phyloP scores from a whole-genome alignment of 1,140 invertebrate genomes.

The Leptonema lineaticorne region DNA sequence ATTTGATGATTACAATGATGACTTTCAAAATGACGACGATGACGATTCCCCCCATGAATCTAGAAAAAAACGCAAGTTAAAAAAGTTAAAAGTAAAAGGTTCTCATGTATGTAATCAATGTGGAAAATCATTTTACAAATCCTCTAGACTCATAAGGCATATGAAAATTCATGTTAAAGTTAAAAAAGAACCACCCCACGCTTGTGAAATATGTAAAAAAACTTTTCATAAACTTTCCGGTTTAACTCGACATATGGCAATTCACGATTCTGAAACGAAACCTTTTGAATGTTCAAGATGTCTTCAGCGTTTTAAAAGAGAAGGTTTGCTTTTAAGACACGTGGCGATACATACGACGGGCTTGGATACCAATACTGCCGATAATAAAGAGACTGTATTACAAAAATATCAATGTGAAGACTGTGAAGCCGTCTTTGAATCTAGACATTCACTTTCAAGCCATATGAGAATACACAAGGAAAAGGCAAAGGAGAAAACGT shows the following conservation, averaged over 20 bases:
- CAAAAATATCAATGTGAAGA: slow-evolving; percentile 45
- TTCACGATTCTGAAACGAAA: slow-evolving; percentile 43
- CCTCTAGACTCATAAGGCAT: slow-evolving; percentile 36
- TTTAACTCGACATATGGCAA: slow-evolving; percentile 45
- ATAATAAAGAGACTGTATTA: slow-evolving; percentile 24
- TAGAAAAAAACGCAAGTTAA: slow-evolving; percentile 19
- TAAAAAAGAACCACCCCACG: slow-evolving; percentile 44
- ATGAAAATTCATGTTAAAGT: slow-evolving; percentile 39
- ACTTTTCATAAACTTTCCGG: slow-evolving; percentile 44
- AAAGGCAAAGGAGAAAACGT: slow-evolving; percentile 41
- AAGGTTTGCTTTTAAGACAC: slow-evolving; percentile 43
- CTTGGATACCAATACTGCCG: slow-evolving; percentile 31
- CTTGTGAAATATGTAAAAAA: slow-evolving; percentile 46
- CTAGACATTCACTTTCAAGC: slow-evolving; percentile 44
- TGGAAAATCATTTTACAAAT: slow-evolving; percentile 40
- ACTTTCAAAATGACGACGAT: slow-evolving; percentile 17
- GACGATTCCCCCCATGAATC: not conserved
- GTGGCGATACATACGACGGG: slow-evolving; percentile 39
- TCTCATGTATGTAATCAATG: slow-evolving; percentile 39
- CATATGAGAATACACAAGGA: slow-evolving; percentile 46
- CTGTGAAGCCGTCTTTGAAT: slow-evolving; percentile 46
- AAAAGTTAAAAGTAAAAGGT: slow-evolving; percentile 21
- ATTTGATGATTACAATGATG: slow-evolving; percentile 20
- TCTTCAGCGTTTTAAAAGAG: slow-evolving; percentile 39
- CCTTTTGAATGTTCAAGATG: slow-evolving; percentile 40